These are phyloP conservation scores for Cyrtonyx montezumae DNA, from an alignment of 2,113 vertebrate species.

Conservation along the genomic window DNA sequence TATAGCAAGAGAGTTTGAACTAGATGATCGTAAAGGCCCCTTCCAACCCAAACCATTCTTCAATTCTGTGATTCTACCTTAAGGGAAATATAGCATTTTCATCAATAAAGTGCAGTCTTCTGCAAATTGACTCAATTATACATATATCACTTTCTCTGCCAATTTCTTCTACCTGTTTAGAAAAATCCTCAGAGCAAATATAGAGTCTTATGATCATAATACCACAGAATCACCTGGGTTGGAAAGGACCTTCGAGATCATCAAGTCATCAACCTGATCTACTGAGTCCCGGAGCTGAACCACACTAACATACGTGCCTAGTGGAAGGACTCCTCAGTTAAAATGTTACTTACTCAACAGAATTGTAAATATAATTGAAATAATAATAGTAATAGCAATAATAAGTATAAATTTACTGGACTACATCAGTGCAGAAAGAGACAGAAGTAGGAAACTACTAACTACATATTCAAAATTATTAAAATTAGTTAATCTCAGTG, in stretches of 20 bases:
- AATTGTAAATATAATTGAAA: neutral
- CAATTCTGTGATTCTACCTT: neutral
- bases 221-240: neutral
- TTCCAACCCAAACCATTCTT: neutral
- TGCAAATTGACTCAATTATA: neutral
- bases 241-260: neutral
- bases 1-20: too few relatives aligned
- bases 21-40: too few relatives aligned
- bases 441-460: neutral
- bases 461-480: neutral
- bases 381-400: too few relatives aligned
- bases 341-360: neutral
- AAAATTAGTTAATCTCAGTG: neutral
- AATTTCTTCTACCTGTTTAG: neutral
- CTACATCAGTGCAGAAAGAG: neutral
- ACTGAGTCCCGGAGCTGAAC: neutral
- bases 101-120: neutral
- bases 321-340: neutral
- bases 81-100: neutral
- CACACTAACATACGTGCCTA: neutral
- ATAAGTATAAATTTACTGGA: neutral
- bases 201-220: neutral
- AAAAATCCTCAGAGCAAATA: neutral
- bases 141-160: neutral
- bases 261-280: neutral